Conservation (phyloP, 2,888 invertebrate genomes). For the Tipula unca region DNA sequence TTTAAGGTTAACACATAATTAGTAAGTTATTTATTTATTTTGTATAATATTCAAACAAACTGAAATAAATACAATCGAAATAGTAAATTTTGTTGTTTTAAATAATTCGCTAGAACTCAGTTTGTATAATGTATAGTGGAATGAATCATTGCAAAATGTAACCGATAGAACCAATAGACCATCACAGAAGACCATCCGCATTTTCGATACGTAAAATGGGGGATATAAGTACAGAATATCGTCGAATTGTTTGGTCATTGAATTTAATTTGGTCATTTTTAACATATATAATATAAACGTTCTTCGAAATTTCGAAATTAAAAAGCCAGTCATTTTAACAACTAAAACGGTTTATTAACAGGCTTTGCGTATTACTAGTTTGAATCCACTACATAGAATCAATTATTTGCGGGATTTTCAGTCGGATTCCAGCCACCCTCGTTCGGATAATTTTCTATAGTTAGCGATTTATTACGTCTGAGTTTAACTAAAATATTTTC, state of each 20-base stretch:
- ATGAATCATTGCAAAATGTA: no score
- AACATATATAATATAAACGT: no score
- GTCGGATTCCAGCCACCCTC: constrained; percentile 33
- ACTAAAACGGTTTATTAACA: not conserved
- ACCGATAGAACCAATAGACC: no score
- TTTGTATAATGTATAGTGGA: no score
- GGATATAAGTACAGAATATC: no score
- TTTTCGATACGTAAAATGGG: no score
- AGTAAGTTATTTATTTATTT: not conserved
- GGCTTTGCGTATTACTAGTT: not conserved
- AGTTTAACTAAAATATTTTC: constrained; percentile 53
- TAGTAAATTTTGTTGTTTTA: not conserved
- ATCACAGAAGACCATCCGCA: no score
- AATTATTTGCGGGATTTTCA: constrained; percentile 46
- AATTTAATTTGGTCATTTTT: no score
- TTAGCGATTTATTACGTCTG: constrained; percentile 57
- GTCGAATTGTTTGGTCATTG: no score
- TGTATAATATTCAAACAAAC: not conserved
- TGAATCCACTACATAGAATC: not conserved
- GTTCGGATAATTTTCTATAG: constrained; percentile 61
- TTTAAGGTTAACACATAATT: not conserved
- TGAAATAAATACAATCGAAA: not conserved
- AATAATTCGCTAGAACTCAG: no score
- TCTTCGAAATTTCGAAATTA: no score
- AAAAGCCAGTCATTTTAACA: not conserved